Evolutionary conservation across 2,888 invertebrate genomes (phyloP).

Genomic region (Amiota minor): DNA sequence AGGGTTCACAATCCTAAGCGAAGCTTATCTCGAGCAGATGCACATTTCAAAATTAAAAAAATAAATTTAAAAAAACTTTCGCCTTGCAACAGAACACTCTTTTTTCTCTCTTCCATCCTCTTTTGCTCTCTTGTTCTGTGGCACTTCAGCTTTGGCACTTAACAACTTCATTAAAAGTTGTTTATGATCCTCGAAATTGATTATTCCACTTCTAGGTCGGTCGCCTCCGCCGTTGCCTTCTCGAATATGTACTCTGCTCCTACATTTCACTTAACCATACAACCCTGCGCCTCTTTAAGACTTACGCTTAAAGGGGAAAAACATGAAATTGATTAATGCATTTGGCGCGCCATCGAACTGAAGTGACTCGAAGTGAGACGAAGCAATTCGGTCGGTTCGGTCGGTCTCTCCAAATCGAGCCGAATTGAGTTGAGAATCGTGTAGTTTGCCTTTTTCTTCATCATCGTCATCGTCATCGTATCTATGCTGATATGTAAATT

Average conservation of each 20-base stretch:
- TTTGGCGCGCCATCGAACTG: conserved; percentile 58
- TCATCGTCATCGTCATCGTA: conserved; percentile 36
- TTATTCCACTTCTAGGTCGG: conserved; percentile 61
- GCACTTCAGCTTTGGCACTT: conserved; percentile 56
- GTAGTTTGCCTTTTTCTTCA: not conserved
- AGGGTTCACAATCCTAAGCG: not conserved
- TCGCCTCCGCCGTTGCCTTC: not conserved
- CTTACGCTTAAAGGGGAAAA: conserved; percentile 59
- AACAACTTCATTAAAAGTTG: conserved; percentile 73
- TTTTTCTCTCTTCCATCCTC: not conserved
- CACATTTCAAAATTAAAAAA: conserved; percentile 11
- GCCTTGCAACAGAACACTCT: not conserved
- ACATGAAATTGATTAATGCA: conserved; percentile 68
- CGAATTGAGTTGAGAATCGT: not conserved
- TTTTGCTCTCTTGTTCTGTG: not conserved
- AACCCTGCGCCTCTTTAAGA: conserved; percentile 50
- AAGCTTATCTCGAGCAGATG: conserved; percentile 8
- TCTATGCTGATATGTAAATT: conserved; percentile 67
- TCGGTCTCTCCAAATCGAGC: not conserved
- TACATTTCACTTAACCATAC: not conserved
- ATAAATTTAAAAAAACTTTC: not conserved
- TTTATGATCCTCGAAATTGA: conserved; percentile 73
- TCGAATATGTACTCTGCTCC: not conserved
- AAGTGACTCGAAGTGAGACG: conserved; percentile 23
- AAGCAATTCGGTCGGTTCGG: too few species aligned